Evolutionary conservation across 2,113 vertebrate genomes (phyloP).

Genomic region (Phyllostomus discolor): DNA sequence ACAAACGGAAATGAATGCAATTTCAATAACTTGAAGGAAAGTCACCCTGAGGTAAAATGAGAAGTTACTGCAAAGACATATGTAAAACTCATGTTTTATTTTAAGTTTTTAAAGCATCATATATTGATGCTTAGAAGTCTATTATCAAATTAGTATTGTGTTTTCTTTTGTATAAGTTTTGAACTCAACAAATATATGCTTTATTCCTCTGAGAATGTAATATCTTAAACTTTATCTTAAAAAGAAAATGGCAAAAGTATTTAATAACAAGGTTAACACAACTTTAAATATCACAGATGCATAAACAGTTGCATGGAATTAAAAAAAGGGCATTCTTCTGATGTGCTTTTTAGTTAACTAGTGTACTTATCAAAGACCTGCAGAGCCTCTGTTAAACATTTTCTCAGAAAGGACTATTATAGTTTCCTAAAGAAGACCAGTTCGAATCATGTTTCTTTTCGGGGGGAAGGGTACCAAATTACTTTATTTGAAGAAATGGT

Average conservation of each 20-base stretch:
- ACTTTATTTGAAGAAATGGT: not conserved
- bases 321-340: not conserved
- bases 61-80: not conserved
- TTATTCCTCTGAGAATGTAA: not conserved
- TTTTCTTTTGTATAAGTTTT: not conserved
- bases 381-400: not conserved
- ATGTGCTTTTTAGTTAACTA: not conserved
- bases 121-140: not conserved
- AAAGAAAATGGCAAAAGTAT: not conserved
- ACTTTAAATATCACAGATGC: not conserved
- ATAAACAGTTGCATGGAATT: not conserved
- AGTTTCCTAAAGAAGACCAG: not conserved
- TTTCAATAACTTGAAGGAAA: not conserved
- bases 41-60: not conserved
- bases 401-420: not conserved
- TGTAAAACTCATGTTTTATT: not conserved
- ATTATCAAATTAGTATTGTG: not conserved
- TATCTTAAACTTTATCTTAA: not conserved
- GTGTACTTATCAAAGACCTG: not conserved
- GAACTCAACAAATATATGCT: not conserved
- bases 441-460: not conserved
- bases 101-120: not conserved
- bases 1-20: not conserved
- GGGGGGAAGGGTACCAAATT: not conserved
- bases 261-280: not conserved